These are phyloP conservation scores for Leptothorax acervorum DNA, from an alignment of 2,888 invertebrate species.

Conservation along the genomic window DNA sequence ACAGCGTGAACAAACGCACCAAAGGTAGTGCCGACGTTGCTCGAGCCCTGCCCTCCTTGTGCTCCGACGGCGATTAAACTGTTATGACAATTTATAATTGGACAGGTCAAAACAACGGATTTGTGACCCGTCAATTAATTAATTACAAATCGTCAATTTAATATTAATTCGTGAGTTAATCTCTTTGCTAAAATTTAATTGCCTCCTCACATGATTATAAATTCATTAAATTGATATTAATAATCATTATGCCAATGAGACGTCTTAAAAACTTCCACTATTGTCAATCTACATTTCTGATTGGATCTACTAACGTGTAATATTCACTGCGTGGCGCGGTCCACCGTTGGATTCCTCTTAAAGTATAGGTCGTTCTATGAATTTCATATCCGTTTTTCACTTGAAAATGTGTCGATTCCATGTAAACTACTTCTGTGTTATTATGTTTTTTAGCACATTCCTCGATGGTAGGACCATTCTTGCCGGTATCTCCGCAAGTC, in stretches of 20 bases:
- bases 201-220: background rate
- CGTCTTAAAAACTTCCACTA: background rate
- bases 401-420: too few species aligned
- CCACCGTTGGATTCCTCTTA: too few species aligned
- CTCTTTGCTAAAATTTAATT: background rate
- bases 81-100: slow-evolving; percentile 24
- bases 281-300: background rate
- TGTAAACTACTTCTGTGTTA: too few species aligned
- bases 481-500: too few species aligned
- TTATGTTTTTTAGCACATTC: too few species aligned
- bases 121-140: too few species aligned
- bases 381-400: too few species aligned
- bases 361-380: too few species aligned
- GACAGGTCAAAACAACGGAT: background rate
- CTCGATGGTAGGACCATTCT: too few species aligned
- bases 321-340: too few species aligned
- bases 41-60: slow-evolving; percentile 93
- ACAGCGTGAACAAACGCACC: slow-evolving; percentile 92
- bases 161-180: background rate
- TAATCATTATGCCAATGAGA: background rate
- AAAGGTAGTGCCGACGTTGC: slow-evolving; percentile 91
- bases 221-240: background rate
- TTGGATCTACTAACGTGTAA: too few species aligned
- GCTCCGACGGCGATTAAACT: slow-evolving; percentile 94
- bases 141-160: background rate